These are phyloP conservation scores for Jacana jacana DNA, from an alignment of 2,113 vertebrate genomes.

Conservation along the genomic window DNA sequence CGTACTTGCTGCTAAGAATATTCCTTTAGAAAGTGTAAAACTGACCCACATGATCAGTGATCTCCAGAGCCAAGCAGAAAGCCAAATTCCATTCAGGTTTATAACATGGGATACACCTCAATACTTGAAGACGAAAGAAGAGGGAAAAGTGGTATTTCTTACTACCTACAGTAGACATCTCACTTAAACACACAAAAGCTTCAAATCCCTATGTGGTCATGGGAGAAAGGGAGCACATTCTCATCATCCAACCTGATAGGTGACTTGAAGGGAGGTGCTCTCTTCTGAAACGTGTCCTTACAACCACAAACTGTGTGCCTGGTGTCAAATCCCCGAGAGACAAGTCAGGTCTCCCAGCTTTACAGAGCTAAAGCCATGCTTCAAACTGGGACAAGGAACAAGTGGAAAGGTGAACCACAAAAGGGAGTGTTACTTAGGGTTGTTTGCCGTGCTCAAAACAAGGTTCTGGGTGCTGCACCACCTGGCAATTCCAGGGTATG, in stretches of 20 bases:
- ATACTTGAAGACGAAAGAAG: neutral
- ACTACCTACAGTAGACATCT: neutral
- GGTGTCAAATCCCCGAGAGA: neutral
- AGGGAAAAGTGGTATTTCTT: neutral
- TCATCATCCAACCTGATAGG: neutral
- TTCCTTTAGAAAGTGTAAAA: neutral
- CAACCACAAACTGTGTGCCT: neutral
- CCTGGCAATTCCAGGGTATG: neutral
- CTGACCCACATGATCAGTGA: neutral
- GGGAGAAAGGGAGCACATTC: neutral
- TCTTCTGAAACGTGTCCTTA: neutral
- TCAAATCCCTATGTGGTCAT: rapidly evolving
- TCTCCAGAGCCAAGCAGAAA: neutral
- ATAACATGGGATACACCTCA: neutral
- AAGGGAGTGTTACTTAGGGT: neutral
- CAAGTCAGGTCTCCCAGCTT: neutral
- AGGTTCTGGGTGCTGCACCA: neutral
- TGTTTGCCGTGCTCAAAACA: neutral
- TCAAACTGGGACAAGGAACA: neutral
- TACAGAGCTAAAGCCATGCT: neutral
- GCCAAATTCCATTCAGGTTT: neutral
- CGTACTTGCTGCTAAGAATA: neutral
- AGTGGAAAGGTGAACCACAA: neutral
- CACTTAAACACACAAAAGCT: neutral
- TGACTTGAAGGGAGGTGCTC: rapidly evolving